Base-by-base conservation (phyloP, 2,888 invertebrate genomes). In the Cosmopolites sordidus region DNA sequence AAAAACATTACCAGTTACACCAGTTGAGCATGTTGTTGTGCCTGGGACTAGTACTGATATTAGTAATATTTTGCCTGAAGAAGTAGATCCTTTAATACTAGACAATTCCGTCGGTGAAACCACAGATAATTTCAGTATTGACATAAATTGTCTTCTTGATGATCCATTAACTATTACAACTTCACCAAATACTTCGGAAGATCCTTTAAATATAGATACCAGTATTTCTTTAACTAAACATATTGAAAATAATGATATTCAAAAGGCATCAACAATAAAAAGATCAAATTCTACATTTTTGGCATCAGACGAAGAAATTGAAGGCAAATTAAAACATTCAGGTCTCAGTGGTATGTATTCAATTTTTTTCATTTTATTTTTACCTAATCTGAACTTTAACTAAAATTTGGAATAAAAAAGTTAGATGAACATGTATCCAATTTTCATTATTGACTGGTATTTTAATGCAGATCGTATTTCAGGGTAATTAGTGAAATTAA, bases 41-140 rank as follows among this genome's bases (percentile, higher is more conserved):
- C 8, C 42, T 12, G 49, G 18, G 1, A 22, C 16, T 38, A 3
- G 16, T n/a, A 14, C 27, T 11, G 51, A 42, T 14, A 30, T 9
- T 12, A 11, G n/a, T 27, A 39, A 29, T 16, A 9, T 39, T 8
- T 1, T 29, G 9, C 15, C 38, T 15, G 51, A 44, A 8, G 59
- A 60, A 9, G 53, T 49, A 0, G 64, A 64, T 53, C 64, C 65
- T 3, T 52, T 61, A 14, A 60, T 51, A 39, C 15, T 60, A 14
- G 33, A 33, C 11, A 58, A 58, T 5, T 15, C 44, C 3, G 48
- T 37, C 16, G 44, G 41, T 1, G 48, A 30, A 5, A 55, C 40
- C 48, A 63, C 45, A 18, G 51, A 51, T 16, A 42, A 48, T 17
- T 41, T 43, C 18, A 44, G 42, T 40, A 14, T 37, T 12, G 43